Evolutionary conservation across 92 coral and sea anemone genomes (phyloP), one percentile per base, ranked within the genome.

Genomic region (Epizoanthus stellaris): DNA sequence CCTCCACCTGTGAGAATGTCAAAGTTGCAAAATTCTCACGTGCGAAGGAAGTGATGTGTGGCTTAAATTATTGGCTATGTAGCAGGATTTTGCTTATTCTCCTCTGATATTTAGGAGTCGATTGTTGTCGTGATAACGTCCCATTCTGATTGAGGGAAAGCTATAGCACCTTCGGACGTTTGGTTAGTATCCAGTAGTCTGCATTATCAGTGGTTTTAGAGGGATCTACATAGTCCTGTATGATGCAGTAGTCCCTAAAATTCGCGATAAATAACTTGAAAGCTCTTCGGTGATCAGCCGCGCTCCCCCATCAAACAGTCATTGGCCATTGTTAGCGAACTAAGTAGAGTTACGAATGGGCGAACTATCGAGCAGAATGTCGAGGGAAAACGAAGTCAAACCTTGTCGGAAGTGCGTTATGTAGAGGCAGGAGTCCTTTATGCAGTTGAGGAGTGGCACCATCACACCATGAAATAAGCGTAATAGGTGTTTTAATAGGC

Each of bases 1-100:
- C 91, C 70, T 91, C 47, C 17, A 88, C 88, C 76, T 88, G 90
- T 20, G 88, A 76, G 57, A 90, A 85, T 16, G 85, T 91, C 70
- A 88, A 80, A 30, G 85, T 34, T 5, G 68, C 61, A 57, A 91
- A 84, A 82, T 84, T 69, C 45, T 91, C 91, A 64, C 74, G 83
- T 56, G 87, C 88, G 82, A 39, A 77, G 80, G 63, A 72, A 85
- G 75, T 23, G 17, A 80, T n/a, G n/a, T n/a, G n/a, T n/a, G n/a
- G n/a, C 73, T 64, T 89, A 82, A 20, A 73, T 85, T 54, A 73
- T 75, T 5, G 87, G 89, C 30, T 89, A 85, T 56, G 65, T 89
- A 2, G 87, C 87, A 57, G 92, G 89, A 83, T 85, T 61, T 17
- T 62, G 81, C 59, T 85, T 77, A 71, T 89, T 82, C 5, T 58